A percentile compares a stretch with the other conserved stretches of the same genome.
Conservation (phyloP, 2,797 vertebrate species). For the Pipistrellus kuhlii region DNA sequence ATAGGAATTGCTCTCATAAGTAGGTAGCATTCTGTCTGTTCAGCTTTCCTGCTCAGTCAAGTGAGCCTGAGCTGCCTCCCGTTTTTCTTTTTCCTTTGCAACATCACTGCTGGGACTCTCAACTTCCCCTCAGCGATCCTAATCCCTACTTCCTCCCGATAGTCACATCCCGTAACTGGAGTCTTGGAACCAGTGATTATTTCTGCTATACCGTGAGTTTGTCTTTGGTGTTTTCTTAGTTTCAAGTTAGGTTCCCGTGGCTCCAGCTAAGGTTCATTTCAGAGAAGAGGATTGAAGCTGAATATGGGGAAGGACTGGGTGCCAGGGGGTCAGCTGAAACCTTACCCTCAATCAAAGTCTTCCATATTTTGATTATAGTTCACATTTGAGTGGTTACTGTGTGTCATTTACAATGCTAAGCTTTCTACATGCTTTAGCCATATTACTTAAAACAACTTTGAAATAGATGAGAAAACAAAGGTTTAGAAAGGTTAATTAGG, state of each 20-base stretch:
- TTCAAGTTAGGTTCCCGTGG: not conserved
- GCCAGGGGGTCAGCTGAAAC: not conserved
- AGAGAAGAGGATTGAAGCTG: not conserved
- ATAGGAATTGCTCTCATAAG: not conserved
- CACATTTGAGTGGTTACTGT: not conserved
- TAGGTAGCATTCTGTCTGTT: not conserved
- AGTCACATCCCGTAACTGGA: not conserved
- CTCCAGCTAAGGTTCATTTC: not conserved
- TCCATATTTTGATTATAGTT: not conserved
- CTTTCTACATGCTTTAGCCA: not conserved
- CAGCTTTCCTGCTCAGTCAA: not conserved
- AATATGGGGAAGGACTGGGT: not conserved
- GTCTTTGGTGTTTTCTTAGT: not conserved
- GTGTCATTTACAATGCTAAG: not conserved
- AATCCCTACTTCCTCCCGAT: not conserved
- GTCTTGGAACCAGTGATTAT: not conserved
- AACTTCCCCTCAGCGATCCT: not conserved
- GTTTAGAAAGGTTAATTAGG: not conserved
- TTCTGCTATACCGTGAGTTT: not conserved
- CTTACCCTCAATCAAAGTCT: not conserved
- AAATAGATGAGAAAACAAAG: slow-evolving; percentile 6
- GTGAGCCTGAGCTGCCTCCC: not conserved
- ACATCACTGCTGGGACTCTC: not conserved
- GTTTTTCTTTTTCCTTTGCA: not conserved
- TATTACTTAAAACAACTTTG: not conserved